Evolutionary conservation across 2,888 invertebrate genomes (phyloP).

Genomic region (Sialis fuliginosa): DNA sequence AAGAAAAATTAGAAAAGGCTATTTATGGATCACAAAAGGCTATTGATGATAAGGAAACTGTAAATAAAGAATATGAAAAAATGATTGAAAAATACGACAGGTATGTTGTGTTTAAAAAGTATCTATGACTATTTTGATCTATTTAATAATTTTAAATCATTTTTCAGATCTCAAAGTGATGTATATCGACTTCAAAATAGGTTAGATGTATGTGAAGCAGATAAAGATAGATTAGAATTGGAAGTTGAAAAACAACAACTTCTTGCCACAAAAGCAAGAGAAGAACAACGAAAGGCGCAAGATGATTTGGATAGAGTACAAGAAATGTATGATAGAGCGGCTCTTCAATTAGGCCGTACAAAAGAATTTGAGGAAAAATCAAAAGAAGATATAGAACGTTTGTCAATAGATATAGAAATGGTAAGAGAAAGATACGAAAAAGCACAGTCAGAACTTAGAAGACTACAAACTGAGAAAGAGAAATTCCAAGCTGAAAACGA

Average conservation of each 20-base stretch:
- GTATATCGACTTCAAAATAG: slow-evolving; percentile 76
- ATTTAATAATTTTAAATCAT: background rate
- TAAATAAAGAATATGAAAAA: slow-evolving; percentile 83
- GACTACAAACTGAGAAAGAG: slow-evolving; percentile 70
- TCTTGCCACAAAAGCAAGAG: slow-evolving; percentile 60
- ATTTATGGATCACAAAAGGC: slow-evolving; percentile 67
- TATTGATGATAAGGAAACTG: slow-evolving; percentile 71
- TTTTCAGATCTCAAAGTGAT: slow-evolving; percentile 66
- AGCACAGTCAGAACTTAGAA: slow-evolving; percentile 64
- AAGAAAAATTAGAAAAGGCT: slow-evolving; percentile 80
- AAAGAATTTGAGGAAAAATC: slow-evolving; percentile 86
- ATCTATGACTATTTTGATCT: no score
- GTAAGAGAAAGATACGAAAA: slow-evolving; percentile 79
- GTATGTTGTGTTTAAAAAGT: slow-evolving; percentile 24
- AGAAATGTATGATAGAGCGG: slow-evolving; percentile 77
- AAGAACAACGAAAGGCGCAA: slow-evolving; percentile 71
- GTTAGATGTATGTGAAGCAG: slow-evolving; percentile 72
- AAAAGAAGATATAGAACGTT: slow-evolving; percentile 63
- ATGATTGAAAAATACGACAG: slow-evolving; percentile 83
- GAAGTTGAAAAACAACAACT: slow-evolving; percentile 75
- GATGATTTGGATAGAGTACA: slow-evolving; percentile 73
- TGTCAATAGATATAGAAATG: slow-evolving; percentile 69
- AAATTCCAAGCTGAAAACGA: slow-evolving; percentile 72
- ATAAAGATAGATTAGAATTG: slow-evolving; percentile 68
- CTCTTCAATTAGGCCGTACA: slow-evolving; percentile 65